Percentiles rank a stretch among this genome's conserved stretches.
These are phyloP conservation scores for Pegoplata infirma DNA, from an alignment of 2,888 invertebrate genomes.

Conservation along the genomic window DNA sequence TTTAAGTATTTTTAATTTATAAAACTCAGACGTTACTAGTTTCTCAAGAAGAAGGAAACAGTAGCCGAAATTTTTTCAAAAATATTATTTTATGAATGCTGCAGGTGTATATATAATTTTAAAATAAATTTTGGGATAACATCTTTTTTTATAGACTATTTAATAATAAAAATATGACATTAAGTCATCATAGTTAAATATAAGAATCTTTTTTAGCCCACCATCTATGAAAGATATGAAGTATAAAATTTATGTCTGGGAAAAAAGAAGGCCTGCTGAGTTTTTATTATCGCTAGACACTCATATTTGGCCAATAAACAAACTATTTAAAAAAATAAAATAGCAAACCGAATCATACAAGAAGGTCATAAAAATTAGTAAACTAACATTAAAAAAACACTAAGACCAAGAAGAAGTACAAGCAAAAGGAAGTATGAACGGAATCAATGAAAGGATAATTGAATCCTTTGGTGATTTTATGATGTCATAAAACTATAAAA, in stretches of 20 bases:
- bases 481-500: constrained; percentile 63
- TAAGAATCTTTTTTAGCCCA: neutral
- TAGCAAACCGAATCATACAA: neutral
- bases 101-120: neutral
- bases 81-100: neutral
- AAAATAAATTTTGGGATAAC: neutral
- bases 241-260: constrained; percentile 29
- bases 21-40: too few species aligned
- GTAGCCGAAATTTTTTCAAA: too few species aligned
- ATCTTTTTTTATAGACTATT: neutral
- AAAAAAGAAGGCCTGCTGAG: constrained; percentile 48
- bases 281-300: constrained; percentile 57
- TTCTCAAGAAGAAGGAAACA: too few species aligned
- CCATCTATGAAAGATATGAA: neutral
- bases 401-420: neutral
- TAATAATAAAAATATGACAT: neutral
- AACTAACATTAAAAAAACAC: constrained; percentile 26
- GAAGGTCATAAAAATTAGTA: constrained; percentile 55
- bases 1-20: too few species aligned
- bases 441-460: constrained; percentile 64
- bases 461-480: constrained; percentile 65
- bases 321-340: constrained; percentile 7
- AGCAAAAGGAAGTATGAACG: constrained; percentile 8
- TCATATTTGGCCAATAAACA: constrained; percentile 55
- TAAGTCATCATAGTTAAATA: neutral